Evolutionary conservation across 2,797 vertebrate species (phyloP).

Genomic region (Hozukius guyotensis): DNA sequence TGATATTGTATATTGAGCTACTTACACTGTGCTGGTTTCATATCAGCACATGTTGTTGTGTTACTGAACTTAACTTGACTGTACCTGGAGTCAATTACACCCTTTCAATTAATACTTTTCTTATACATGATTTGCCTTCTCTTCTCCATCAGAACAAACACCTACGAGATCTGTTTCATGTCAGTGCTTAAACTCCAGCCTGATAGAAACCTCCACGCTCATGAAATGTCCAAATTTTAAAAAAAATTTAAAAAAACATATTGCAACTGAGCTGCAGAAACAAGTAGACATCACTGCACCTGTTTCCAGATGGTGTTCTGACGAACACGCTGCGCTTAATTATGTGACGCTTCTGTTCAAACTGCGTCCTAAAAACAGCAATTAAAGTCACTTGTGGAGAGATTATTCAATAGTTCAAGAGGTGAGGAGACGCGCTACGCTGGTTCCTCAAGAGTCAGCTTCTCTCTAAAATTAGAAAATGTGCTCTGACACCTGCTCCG

Average conservation of each 20-base stretch:
- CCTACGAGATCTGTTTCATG: background rate
- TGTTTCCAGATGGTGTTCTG: background rate
- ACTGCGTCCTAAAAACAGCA: background rate
- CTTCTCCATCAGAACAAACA: background rate
- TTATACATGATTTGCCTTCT: background rate
- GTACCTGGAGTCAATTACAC: background rate
- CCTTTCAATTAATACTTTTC: background rate
- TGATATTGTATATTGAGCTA: background rate
- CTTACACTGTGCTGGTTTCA: background rate
- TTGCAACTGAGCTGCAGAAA: background rate
- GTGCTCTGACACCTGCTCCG: conserved; percentile 1
- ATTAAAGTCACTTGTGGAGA: background rate
- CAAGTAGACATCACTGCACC: background rate
- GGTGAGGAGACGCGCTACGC: conserved; percentile 14
- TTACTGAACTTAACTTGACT: background rate
- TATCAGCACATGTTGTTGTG: background rate
- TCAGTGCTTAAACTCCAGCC: background rate
- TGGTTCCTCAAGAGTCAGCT: background rate
- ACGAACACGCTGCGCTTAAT: background rate
- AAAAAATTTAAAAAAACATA: background rate
- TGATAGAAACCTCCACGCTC: background rate
- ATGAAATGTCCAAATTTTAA: background rate
- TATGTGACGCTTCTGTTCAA: background rate
- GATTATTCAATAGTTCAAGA: background rate
- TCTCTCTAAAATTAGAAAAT: conserved; percentile 1